Evolutionary conservation across 2,797 vertebrate genomes (phyloP), one percentile per base, ranked within the genome.

Genomic region (Ataeniobius toweri): DNA sequence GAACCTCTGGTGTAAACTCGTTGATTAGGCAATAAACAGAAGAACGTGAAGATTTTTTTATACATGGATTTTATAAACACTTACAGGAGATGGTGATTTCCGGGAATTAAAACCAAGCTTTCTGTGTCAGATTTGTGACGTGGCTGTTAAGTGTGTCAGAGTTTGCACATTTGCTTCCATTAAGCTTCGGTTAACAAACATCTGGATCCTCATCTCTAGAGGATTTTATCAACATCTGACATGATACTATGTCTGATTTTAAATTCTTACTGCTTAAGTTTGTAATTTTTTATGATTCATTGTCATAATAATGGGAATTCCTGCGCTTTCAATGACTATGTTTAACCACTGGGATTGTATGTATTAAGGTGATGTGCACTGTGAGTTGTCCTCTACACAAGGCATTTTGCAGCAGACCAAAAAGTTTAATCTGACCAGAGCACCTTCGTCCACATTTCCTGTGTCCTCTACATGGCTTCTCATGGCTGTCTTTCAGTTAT

Each of bases 1-100:
- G 56, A 86, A 88, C 89, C 88, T 91, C 83, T 89, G 83, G 46
- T 65, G 79, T 58, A 84, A 82, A 86, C 65, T 48, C 59, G 48
- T 36, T 75, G 51, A 36, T 16, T 61, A 59, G 44, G 51, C 48
- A 85, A 79, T 73, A 8, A 71, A 77, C 10, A 74, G 81, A 39
- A 41, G 41, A 85, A 77, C 28, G 61, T 70, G 68, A 74, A 41
- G 48, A 1, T 20, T 71, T 59, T 63, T 63, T 74, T 44, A 78
- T 50, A 14, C 55, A 69, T 81, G 26, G 55, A 53, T 74, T 65
- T 81, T 72, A 8, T 50, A 31, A 74, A 41, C 26, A 41, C 26
- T 83, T 46, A 74, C n/a, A 41, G 59, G 39, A n/a, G 10, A 72
- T 78, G 26, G 76, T 36, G 36, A 76, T 71, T 83, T 83, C 73